Conservation (phyloP, 2,888 invertebrate species). For the Drosophila suboccidentalis region DNA sequence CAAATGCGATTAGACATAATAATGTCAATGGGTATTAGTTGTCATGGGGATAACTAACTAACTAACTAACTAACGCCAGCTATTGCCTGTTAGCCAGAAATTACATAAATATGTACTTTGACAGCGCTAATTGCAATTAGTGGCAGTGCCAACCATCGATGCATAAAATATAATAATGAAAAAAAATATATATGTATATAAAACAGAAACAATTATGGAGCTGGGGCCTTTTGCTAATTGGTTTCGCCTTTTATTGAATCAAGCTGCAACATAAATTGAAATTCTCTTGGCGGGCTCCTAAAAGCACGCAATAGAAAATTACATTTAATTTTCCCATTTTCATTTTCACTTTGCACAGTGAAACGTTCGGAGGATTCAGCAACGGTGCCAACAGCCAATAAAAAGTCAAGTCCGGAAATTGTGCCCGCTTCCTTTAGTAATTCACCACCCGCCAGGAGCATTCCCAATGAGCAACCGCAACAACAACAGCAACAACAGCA, state of each 20-base stretch:
- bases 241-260: constrained; percentile 70
- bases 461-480: constrained; percentile 17
- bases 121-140: constrained; percentile 77
- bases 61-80: not conserved
- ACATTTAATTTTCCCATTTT: constrained; percentile 50
- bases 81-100: constrained; percentile 31
- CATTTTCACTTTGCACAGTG: constrained; percentile 33
- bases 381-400: constrained; percentile 68
- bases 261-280: constrained; percentile 57
- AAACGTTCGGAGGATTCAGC: constrained; percentile 59
- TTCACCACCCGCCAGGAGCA: constrained; percentile 62
- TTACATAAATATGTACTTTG: constrained; percentile 68
- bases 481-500: constrained; percentile 31
- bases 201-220: constrained; percentile 60
- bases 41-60: constrained; percentile 50
- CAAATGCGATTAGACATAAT: constrained; percentile 71
- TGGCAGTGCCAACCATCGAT: constrained; percentile 30
- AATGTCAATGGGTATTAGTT: constrained; percentile 62
- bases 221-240: constrained; percentile 66
- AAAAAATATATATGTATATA: constrained; percentile 32
- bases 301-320: constrained; percentile 57
- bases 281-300: constrained; percentile 50
- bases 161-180: constrained; percentile 24
- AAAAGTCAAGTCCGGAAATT: constrained; percentile 83
- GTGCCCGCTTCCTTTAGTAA: constrained; percentile 81